Base-by-base conservation (phyloP, 2,888 invertebrate genomes). In the Drosophila peninsularis region DNA sequence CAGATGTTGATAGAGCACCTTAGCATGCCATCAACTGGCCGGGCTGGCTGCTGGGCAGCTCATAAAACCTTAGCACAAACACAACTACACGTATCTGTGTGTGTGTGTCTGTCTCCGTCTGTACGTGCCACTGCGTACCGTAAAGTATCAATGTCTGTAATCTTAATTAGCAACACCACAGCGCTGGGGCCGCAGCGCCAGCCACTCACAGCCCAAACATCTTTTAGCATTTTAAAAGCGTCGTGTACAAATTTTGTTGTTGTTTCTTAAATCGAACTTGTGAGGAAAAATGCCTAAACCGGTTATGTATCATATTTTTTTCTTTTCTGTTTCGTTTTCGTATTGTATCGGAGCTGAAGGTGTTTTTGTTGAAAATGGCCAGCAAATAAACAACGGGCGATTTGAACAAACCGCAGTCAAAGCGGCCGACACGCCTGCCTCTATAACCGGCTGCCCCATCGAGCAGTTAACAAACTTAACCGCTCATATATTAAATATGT, bases 121-220 rank as follows among this genome's bases (percentile, higher is more conserved):
- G 68, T 74, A 83, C 83, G 87, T 82, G 82, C 82, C 82, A 83
- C 87, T 83, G 86, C 86, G 62, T 71, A 71, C 72, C 73, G 63
- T 78, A 87, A 83, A 87, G 87, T 84, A 84, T 84, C 83, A 80
- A 84, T 87, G 83, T 84, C 83, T 84, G 83, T 84, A 84, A 84
- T 84, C 83, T 84, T 84, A 84, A 84, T 84, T 84, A 84, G 83
- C 85, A 87, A 84, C 87, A 84, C 87, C 84, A 57, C 74, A 80
- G 81, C 63, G 72, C 58, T 62, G 27, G 14, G 10, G 45, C 53
- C 65, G 42, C 76, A 78, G 80, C 80, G 70, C 77, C 78, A 69
- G 72, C 71, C 69, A 30, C 63, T 63, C 78, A 7, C 65, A 36
- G 62, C 58, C 65, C 74, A 82, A 83, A 87, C 80, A 82, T 84